These are phyloP conservation scores for Nixonia krombeini DNA, from an alignment of 1,140 invertebrate species.

Conservation along the genomic window DNA sequence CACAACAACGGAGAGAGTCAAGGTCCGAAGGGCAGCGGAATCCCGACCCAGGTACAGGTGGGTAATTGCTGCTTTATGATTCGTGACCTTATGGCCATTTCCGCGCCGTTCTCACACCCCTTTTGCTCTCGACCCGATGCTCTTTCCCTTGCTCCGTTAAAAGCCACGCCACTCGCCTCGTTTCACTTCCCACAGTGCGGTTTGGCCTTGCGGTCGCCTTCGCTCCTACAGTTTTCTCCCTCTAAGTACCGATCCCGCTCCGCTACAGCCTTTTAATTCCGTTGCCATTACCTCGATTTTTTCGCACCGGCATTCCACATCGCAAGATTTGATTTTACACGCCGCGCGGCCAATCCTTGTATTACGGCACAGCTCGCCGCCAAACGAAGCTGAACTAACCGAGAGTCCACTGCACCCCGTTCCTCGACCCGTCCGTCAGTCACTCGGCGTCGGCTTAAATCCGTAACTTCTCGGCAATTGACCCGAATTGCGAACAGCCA, in stretches of 20 bases:
- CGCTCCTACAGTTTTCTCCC: slow-evolving; percentile 45
- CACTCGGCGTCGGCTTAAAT: not conserved
- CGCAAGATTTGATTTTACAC: no score
- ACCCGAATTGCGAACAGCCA: no score
- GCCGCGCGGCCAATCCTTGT: no score
- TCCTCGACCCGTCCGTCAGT: no score
- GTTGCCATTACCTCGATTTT: slow-evolving; percentile 9
- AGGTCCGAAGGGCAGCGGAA: slow-evolving; percentile 28
- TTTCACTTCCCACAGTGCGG: slow-evolving; percentile 68
- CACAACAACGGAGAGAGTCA: slow-evolving; percentile 26
- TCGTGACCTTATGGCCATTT: slow-evolving; percentile 64
- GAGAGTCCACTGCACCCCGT: not conserved
- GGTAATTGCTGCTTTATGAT: slow-evolving; percentile 71
- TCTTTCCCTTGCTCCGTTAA: slow-evolving; percentile 70
- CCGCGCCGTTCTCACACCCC: slow-evolving; percentile 62
- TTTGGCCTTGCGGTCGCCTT: slow-evolving; percentile 57
- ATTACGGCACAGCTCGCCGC: no score
- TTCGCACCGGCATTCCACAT: slow-evolving; percentile 9
- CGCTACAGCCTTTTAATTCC: slow-evolving; percentile 51
- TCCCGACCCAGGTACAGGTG: slow-evolving; percentile 44
- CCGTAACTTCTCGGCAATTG: no score
- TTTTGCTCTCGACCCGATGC: slow-evolving; percentile 64
- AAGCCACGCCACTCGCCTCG: slow-evolving; percentile 67
- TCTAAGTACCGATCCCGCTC: slow-evolving; percentile 50
- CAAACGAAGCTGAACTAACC: not conserved